Evolutionary conservation across 2,888 invertebrate species (phyloP), one percentile per base, ranked within the genome.

Genomic region (Acronicta aceris): DNA sequence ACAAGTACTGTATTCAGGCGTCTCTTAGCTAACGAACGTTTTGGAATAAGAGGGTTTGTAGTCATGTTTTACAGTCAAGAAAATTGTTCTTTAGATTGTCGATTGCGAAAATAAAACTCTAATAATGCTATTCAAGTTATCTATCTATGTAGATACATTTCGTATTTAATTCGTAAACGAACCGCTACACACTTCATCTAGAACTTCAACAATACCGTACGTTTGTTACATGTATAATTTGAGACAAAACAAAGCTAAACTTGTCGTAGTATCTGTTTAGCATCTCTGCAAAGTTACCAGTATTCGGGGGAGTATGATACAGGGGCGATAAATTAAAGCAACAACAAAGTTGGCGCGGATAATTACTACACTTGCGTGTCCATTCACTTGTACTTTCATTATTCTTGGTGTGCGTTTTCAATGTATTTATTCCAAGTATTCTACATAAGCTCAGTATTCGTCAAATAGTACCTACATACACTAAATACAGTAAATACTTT

Each of bases 321-420:
- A 78, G 81, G 59, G 74, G 70, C 86, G 82, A 89, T 91, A 91
- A 92, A 91, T 91, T 88, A 86, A 79, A 82, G 80, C 58, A 83
- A 84, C 82, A 83, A 86, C 85, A 87, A 90, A 91, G 84, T 90
- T 90, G 79, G 79, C 70, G 71, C 76, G 83, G 86, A 91, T 90
- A 92, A 90, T 92, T 91, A 88, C 87, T 81, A 85, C 86, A 81
- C 82, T 81, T 85, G 89, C 89, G 89, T 92, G 93, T 93, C 94
- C 93, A 85, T 90, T 92, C 89, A 91, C 91, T 93, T 93, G 90
- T 93, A 89, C 92, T 93, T 93, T 94, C 93, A 89, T 91, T 89
- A 89, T 87, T 88, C 88, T 89, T 84, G 65, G 61, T 6, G 65
- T 15, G 43, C 55, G 87, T 89, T 81, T 78, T 63, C 93, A 76